A percentile compares a stretch with the other conserved stretches of the same genome.
Evolutionary conservation across 2,888 invertebrate species (phyloP).

Genomic region (Cyrtodaria siliqua): DNA sequence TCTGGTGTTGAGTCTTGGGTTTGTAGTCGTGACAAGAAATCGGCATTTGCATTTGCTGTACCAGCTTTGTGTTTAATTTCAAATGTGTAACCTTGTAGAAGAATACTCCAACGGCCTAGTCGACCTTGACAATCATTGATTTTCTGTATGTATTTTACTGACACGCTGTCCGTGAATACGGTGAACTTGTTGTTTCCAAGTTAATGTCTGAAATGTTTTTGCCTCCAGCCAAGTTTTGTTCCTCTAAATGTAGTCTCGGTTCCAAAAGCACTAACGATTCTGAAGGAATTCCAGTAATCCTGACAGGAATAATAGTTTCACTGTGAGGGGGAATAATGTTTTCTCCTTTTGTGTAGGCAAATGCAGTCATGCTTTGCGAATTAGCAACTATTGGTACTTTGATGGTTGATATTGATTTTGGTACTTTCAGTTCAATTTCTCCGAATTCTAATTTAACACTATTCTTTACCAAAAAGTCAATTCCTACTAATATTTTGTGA

Average conservation of each 20-base stretch:
- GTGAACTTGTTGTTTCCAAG: constrained; percentile 46
- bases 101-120: constrained; percentile 39
- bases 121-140: constrained; percentile 42
- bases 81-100: constrained; percentile 29
- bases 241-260: constrained; percentile 3
- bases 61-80: constrained; percentile 21
- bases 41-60: constrained; percentile 43
- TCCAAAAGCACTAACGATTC: constrained; percentile 6
- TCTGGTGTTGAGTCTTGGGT: not conserved
- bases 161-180: constrained; percentile 57
- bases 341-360: not conserved
- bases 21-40: constrained; percentile 29
- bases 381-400: no score
- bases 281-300: not conserved
- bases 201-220: constrained; percentile 39
- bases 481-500: no score
- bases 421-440: no score
- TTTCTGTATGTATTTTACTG: constrained; percentile 48
- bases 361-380: not conserved
- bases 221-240: constrained; percentile 4
- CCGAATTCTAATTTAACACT: no score
- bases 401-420: no score
- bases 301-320: constrained; percentile 1
- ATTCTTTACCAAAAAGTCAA: no score
- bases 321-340: constrained; percentile 6